A percentile compares a stretch with the other conserved stretches of the same genome.
These are phyloP conservation scores for Seira ritae DNA, from an alignment of 2,888 invertebrate species.

Conservation along the genomic window DNA sequence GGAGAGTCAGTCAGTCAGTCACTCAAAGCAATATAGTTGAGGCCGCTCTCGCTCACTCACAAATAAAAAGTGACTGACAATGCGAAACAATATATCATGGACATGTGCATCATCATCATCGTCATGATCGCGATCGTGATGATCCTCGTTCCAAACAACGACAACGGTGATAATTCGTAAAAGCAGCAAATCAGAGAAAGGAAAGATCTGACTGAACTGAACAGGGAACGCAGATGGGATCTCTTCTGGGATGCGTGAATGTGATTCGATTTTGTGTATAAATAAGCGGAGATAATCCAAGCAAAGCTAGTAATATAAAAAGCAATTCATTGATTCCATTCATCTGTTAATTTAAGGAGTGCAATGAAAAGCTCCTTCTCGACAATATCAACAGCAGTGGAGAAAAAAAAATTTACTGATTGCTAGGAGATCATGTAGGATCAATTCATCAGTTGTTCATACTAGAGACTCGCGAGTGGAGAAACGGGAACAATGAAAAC, in stretches of 20 bases:
- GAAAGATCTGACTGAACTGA: background rate
- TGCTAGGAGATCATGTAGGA: background rate
- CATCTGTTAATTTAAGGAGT: background rate
- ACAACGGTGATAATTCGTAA: conserved; percentile 3
- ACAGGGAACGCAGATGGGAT: background rate
- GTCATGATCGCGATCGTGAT: background rate
- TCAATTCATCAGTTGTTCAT: background rate
- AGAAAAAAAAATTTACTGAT: background rate
- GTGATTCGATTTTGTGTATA: background rate
- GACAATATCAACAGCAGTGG: background rate
- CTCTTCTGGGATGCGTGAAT: background rate
- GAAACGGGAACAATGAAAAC: no score
- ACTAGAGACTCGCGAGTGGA: no score
- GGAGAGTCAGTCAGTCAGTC: conserved; percentile 22
- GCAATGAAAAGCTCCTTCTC: background rate
- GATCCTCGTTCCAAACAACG: conserved; percentile 7
- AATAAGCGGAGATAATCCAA: conserved; percentile 3
- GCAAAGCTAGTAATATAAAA: conserved; percentile 1
- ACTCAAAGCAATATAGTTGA: conserved; percentile 55
- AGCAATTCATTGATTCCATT: conserved; percentile 3
- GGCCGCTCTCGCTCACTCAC: conserved; percentile 42
- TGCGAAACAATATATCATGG: conserved; percentile 28
- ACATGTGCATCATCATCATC: conserved; percentile 24
- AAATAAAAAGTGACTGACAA: conserved; percentile 14
- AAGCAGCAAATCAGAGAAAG: background rate